Evolutionary conservation across 2,113 vertebrate species (phyloP).

Genomic region (Lophochroa leadbeateri): DNA sequence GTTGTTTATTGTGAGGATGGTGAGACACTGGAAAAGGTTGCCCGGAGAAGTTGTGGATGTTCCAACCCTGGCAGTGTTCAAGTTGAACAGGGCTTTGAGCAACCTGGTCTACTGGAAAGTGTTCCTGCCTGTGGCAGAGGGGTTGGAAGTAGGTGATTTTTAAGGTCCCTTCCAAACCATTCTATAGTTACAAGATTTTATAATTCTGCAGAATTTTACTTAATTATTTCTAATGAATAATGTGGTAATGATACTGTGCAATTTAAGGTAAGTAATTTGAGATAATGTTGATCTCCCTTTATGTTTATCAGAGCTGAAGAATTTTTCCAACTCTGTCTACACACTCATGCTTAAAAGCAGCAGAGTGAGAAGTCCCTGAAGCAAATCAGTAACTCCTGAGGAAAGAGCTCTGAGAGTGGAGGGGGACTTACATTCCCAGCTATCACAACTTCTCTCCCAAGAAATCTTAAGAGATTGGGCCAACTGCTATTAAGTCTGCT

Average conservation of each 20-base stretch:
- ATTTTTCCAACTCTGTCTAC: not conserved
- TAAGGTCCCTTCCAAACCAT: not conserved
- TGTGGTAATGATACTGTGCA: not conserved
- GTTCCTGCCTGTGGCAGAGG: not conserved
- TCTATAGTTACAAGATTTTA: not conserved
- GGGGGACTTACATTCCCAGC: not conserved
- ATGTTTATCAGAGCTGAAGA: not conserved
- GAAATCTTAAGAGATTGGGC: not conserved
- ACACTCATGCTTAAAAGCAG: not conserved
- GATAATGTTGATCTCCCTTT: not conserved
- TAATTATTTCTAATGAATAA: not conserved
- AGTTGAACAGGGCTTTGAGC: not conserved
- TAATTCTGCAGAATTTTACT: not conserved
- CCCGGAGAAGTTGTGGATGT: not conserved
- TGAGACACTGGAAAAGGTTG: not conserved
- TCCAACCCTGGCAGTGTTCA: not conserved
- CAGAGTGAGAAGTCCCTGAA: not conserved
- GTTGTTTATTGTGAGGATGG: not conserved
- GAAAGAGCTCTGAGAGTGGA: not conserved
- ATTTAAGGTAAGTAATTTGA: not conserved
- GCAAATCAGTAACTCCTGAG: not conserved
- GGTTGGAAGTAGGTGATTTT: not conserved
- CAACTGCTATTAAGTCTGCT: not conserved
- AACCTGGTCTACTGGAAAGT: not conserved
- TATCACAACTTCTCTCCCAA: not conserved